Percentiles rank a stretch among this genome's conserved stretches.
Evolutionary conservation across 2,797 vertebrate genomes (phyloP).

Genomic region (Ammospiza maritima): DNA sequence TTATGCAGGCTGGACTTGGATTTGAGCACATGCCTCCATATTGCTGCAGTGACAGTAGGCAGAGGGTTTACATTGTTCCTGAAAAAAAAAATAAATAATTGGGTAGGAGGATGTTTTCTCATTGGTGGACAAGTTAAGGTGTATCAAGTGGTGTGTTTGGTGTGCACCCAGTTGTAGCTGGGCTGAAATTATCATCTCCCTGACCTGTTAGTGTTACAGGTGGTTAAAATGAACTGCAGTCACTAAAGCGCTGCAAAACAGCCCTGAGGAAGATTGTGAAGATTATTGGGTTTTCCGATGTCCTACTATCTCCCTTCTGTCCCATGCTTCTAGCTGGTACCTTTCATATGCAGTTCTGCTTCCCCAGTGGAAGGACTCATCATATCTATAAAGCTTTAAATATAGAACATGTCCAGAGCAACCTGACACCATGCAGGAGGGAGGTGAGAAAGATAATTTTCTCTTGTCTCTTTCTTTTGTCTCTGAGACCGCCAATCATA

Average conservation of each 20-base stretch:
- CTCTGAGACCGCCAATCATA: background rate
- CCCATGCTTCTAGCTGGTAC: background rate
- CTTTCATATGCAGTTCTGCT: background rate
- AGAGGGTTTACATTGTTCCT: background rate
- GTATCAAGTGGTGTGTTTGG: background rate
- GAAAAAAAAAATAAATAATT: background rate
- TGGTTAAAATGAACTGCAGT: background rate
- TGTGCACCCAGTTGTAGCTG: background rate
- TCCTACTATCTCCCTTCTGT: background rate
- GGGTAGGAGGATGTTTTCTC: background rate
- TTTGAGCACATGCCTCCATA: background rate
- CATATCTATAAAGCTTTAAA: slow-evolving; percentile 18
- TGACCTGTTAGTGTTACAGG: background rate
- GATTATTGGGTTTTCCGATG: background rate
- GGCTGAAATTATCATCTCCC: background rate
- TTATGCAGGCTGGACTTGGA: background rate
- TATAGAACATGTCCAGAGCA: slow-evolving; percentile 9
- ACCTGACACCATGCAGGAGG: background rate
- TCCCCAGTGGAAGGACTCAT: background rate
- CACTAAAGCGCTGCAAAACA: background rate
- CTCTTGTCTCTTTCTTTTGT: background rate
- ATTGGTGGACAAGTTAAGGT: background rate
- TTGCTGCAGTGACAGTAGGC: background rate
- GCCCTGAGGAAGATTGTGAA: background rate
- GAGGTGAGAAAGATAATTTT: slow-evolving; percentile 17